Evolutionary conservation across 2,888 invertebrate species (phyloP).

Genomic region (Protonemura montana): DNA sequence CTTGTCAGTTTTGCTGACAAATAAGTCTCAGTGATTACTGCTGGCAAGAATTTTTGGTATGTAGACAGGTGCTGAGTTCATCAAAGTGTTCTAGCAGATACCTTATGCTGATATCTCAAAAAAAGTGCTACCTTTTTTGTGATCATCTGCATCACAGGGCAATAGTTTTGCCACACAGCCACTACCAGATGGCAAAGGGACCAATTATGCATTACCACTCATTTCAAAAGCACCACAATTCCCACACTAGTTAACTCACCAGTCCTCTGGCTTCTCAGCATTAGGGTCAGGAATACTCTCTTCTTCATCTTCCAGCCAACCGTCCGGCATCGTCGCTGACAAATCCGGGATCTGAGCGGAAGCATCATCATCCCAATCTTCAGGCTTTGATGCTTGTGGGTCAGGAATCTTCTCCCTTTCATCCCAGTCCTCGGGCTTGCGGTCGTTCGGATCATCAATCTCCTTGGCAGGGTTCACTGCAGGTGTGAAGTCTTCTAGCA

Average conservation of each 20-base stretch:
- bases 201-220: too few species aligned
- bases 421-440: constrained; percentile 93
- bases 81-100: too few species aligned
- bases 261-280: constrained; percentile 89
- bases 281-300: constrained; percentile 85
- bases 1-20: too few species aligned
- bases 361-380: constrained; percentile 96
- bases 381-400: constrained; percentile 84
- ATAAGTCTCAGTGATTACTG: too few species aligned
- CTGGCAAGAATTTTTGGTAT: too few species aligned
- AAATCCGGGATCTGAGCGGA: constrained; percentile 90
- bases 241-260: constrained; percentile 59
- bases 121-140: too few species aligned
- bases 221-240: too few species aligned
- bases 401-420: constrained; percentile 93
- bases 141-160: too few species aligned
- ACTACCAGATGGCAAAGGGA: too few species aligned
- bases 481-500: constrained; percentile 90
- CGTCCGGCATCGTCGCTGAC: constrained; percentile 82
- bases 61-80: too few species aligned
- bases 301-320: constrained; percentile 93
- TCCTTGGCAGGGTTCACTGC: constrained; percentile 94
- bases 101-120: too few species aligned
- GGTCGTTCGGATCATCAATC: constrained; percentile 88
- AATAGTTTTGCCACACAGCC: too few species aligned